Percentiles rank a stretch among this genome's conserved stretches.
Conservation (phyloP, 1,140 invertebrate genomes). For the Vanessa atalanta region DNA sequence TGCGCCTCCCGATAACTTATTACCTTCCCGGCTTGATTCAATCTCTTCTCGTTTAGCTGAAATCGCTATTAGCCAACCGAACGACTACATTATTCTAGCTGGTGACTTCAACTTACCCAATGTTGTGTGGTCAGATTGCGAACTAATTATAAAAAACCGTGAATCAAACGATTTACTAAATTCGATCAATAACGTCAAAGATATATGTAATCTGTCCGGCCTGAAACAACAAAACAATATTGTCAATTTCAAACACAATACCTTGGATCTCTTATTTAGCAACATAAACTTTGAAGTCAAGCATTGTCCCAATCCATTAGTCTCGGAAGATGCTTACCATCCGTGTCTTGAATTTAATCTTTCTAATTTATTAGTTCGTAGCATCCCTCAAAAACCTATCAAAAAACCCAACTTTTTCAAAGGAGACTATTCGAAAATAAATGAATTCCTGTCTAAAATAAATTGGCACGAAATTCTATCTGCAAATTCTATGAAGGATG, state of each 20-base stretch:
- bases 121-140: constrained; percentile 21
- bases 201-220: constrained; percentile 4
- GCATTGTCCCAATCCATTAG: background rate
- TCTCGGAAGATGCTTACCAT: constrained; percentile 24
- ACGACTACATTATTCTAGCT: constrained; percentile 32
- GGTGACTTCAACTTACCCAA: constrained; percentile 36
- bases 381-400: constrained; percentile 15
- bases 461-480: constrained; percentile 24
- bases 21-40: constrained; percentile 1
- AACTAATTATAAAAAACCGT: background rate
- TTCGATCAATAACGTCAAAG: background rate
- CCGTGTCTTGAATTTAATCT: constrained; percentile 19
- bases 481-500: constrained; percentile 20
- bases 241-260: too few relatives aligned
- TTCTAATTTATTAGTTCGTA: background rate
- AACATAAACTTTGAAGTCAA: too few relatives aligned
- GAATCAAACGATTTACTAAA: constrained; percentile 15
- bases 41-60: constrained; percentile 6
- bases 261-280: too few relatives aligned
- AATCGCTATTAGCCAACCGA: background rate
- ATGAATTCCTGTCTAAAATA: constrained; percentile 21
- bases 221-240: too few relatives aligned
- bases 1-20: too few relatives aligned
- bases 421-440: constrained; percentile 25
- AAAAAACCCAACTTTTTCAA: constrained; percentile 21